Conservation (phyloP, 1,140 invertebrate species). For the Pantala flavescens region DNA sequence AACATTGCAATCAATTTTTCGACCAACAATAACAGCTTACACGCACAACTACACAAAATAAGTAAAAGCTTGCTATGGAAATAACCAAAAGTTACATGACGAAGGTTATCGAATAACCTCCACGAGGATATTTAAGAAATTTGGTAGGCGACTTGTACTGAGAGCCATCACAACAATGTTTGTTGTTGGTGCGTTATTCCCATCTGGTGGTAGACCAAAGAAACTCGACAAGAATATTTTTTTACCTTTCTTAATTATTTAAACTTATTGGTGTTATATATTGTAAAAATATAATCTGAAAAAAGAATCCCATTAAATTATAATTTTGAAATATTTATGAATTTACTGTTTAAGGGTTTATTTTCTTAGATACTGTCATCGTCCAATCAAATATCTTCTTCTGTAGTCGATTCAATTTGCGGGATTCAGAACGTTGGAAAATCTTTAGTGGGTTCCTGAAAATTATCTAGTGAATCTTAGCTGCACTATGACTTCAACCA, state of each 20-base stretch:
- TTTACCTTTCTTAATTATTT: neutral
- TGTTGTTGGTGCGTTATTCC: neutral
- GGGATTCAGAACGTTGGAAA: neutral
- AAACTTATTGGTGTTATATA: neutral
- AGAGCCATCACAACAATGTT: conserved; percentile 1
- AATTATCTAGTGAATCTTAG: too few species aligned
- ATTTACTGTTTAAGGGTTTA: too few species aligned
- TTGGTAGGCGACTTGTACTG: neutral
- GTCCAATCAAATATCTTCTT: neutral
- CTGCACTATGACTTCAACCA: neutral
- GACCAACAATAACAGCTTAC: neutral
- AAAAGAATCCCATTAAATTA: neutral
- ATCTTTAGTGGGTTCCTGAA: too few species aligned
- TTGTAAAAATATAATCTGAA: neutral
- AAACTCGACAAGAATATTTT: neutral
- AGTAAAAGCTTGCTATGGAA: neutral
- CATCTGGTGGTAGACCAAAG: neutral
- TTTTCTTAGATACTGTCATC: neutral
- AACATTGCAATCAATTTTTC: conserved; percentile 40
- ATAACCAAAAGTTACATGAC: neutral
- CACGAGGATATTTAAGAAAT: neutral
- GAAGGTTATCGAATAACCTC: neutral
- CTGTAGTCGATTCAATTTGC: neutral
- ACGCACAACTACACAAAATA: conserved; percentile 1
- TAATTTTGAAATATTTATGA: neutral